phyloP scores from a whole-genome alignment of 2,888 invertebrate genomes.

The Caenorhabditis afra region DNA sequence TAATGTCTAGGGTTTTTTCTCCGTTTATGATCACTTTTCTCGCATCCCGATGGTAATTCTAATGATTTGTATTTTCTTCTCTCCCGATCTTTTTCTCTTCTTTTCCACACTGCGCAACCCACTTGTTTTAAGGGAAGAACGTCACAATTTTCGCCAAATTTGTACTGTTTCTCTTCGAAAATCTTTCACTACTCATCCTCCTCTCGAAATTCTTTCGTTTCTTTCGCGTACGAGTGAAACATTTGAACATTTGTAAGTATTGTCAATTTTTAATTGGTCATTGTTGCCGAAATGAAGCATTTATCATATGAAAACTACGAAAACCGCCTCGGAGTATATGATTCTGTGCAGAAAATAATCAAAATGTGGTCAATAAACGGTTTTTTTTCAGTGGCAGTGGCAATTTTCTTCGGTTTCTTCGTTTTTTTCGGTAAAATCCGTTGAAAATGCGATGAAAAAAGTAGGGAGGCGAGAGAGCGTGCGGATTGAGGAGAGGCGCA shows the following conservation, averaged over 20 bases:
- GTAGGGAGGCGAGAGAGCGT: slow-evolving; percentile 10
- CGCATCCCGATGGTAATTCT: neutral
- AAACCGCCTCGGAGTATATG: neutral
- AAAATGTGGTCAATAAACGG: no score
- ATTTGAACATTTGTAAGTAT: slow-evolving; percentile 1
- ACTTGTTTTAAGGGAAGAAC: slow-evolving; percentile 4
- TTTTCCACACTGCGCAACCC: slow-evolving; percentile 6
- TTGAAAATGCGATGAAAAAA: no score
- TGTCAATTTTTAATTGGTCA: slow-evolving; percentile 8
- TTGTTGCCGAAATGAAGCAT: slow-evolving; percentile 12
- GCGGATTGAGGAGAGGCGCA: slow-evolving; percentile 15
- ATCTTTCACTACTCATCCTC: slow-evolving; percentile 1
- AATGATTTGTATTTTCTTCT: neutral
- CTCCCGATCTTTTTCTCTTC: neutral
- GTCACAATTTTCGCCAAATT: slow-evolving; percentile 3
- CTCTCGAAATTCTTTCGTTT: slow-evolving; percentile 12
- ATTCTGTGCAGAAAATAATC: no score
- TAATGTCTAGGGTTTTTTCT: slow-evolving; percentile 38
- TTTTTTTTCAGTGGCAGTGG: no score
- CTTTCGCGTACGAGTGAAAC: slow-evolving; percentile 42
- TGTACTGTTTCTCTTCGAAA: neutral
- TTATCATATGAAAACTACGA: neutral
- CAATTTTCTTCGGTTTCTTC: neutral
- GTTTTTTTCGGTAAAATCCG: neutral
- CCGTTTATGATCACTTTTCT: neutral